Percentiles rank a stretch among this genome's conserved stretches.
These are phyloP conservation scores for Mirza zaza DNA, from an alignment of 2,113 vertebrate genomes.

Conservation along the genomic window DNA sequence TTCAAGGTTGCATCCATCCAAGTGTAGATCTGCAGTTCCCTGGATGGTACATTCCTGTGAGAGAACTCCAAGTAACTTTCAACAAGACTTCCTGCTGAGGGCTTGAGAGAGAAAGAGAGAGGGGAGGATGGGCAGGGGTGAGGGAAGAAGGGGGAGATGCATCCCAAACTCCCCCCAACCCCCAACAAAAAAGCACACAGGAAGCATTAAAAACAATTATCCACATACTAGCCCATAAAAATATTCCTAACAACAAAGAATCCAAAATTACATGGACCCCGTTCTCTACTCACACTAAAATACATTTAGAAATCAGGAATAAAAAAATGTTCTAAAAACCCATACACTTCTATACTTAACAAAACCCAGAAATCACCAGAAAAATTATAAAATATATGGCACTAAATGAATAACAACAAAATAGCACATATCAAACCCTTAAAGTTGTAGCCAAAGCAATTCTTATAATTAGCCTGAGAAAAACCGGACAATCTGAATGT, in stretches of 20 bases:
- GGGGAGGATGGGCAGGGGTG: neutral
- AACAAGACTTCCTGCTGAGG: neutral
- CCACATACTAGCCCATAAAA: neutral
- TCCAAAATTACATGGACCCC: neutral
- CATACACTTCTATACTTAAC: neutral
- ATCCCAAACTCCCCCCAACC: accelerated
- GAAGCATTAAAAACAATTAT: neutral
- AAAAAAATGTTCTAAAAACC: neutral
- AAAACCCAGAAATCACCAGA: neutral
- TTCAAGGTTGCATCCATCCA: too few species aligned
- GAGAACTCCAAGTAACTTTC: neutral
- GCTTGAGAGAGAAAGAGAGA: neutral
- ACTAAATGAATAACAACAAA: neutral
- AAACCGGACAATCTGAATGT: neutral
- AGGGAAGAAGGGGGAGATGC: neutral
- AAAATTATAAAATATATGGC: neutral
- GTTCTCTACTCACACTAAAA: neutral
- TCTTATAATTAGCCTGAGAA: neutral
- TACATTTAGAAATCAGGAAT: neutral
- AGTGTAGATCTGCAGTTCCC: too few species aligned
- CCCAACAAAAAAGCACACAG: neutral
- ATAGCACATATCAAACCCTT: neutral
- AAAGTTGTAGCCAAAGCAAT: neutral
- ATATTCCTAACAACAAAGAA: neutral
- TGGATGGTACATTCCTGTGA: too few species aligned